These are phyloP conservation scores for Thamnophis elegans DNA, from an alignment of 2,797 vertebrate genomes.

Conservation along the genomic window DNA sequence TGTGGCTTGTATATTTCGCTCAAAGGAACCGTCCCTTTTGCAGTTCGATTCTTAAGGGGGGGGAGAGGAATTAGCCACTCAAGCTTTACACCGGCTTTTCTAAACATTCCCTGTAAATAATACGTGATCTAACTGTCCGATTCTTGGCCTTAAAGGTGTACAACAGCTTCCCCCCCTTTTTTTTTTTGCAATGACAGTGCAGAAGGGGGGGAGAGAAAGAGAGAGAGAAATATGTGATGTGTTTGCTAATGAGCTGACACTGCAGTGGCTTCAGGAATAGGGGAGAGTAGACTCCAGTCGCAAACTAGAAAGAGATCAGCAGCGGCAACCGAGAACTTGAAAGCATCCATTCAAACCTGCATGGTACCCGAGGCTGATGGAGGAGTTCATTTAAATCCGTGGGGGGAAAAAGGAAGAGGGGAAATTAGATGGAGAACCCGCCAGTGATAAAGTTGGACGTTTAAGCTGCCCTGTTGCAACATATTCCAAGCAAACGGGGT, in stretches of 20 bases:
- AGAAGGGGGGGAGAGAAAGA: conserved; percentile 69
- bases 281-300: conserved; percentile 80
- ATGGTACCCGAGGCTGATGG: conserved; percentile 32
- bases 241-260: conserved; percentile 98
- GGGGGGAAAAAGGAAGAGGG: too few species aligned
- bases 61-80: conserved; percentile 38
- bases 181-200: conserved; percentile 90
- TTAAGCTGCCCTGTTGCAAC: neutral
- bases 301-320: conserved; percentile 70
- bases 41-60: conserved; percentile 34
- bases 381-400: conserved; percentile 37
- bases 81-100: conserved; percentile 61
- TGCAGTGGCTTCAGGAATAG: conserved; percentile 89
- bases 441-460: conserved; percentile 27
- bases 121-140: conserved; percentile 75
- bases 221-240: conserved; percentile 88
- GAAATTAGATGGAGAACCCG: neutral
- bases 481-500: conserved; percentile 31
- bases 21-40: conserved; percentile 64
- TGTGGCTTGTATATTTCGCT: conserved; percentile 59
- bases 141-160: conserved; percentile 83
- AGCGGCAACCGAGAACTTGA: conserved; percentile 46
- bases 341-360: conserved; percentile 37
- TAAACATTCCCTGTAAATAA: conserved; percentile 74
- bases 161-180: conserved; percentile 77